Base-by-base conservation (phyloP, 2,888 invertebrate genomes). In the Drosophila subsilvestris region DNA sequence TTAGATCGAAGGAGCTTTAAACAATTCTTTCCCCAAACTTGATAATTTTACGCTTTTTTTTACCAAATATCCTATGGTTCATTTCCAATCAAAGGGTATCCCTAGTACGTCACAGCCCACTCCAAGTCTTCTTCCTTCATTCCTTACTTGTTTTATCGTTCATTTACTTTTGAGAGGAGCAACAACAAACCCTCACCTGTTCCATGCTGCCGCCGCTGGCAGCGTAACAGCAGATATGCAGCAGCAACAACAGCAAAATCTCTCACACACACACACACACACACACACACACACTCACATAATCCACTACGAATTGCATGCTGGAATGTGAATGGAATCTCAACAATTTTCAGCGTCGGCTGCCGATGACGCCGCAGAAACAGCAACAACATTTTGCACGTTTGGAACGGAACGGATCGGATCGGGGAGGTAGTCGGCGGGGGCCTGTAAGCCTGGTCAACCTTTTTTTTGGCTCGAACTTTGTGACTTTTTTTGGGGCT, bases 251-350 rank as follows among this genome's bases (percentile, higher is more conserved):
- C 75, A 63, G 29, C 54, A 74, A 22, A 6, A n/a, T n/a, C n/a
- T n/a, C n/a, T n/a, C 37, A 7, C 37, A 37, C 37, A n/a, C n/a
- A n/a, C 37, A 37, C 79, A 6, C 37, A 7, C 37, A 37, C 37
- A n/a, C n/a, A n/a, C 37, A 37, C 79, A 74, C 56, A 65, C 56
- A 68, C 74, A 73, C 51, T 63, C 58, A 57, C 71, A 67, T 76
- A 88, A 78, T 81, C 83, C 86, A 89, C 79, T 84, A 76, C 79
- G 82, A 88, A 90, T 90, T 91, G 90, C 90, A 90, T 90, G 90
- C 85, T 90, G 90, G 91, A 91, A 90, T 90, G 90, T 89, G 90
- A 91, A 91, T 90, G 90, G 90, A 90, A 90, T 91, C 89, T 78
- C 73, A 91, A 87, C 75, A 83, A 90, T 90, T 90, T 91, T 87